Evolutionary conservation across 2,888 invertebrate genomes (phyloP), one percentile per base, ranked within the genome.

Genomic region (Meghimatium bilineatum): DNA sequence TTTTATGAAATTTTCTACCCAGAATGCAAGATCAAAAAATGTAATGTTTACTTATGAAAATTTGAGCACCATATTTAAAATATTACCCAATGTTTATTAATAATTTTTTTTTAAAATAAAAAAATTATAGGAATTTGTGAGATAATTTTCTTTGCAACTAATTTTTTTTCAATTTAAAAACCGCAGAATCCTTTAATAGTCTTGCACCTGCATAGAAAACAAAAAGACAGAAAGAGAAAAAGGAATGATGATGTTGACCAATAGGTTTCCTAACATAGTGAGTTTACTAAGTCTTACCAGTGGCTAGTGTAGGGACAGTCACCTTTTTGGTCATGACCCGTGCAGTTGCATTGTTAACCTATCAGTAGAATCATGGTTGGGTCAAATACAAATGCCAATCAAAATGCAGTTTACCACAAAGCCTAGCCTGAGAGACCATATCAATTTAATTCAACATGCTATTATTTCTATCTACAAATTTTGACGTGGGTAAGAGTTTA

Each of bases 311-410:
- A 88, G 92, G 91, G 87, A 90, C 89, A 87, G 90, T 90, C 88
- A 90, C 90, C 90, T 99, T 99, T 96, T 98, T 98, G 94, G 99
- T 99, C 96, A 99, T 99, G 94, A 99, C 98, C 95, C 99, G 96
- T 93, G 99, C 99, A 92, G 99, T 99, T 91, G 99, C 99, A 95
- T 99, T 99, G 96, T 99, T 99, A 94, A 99, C 98, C 98, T 93
- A 91, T 89, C 82, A 82, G 78, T 66, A 74, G 69, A 85, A 83
- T 80, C 80, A 69, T 75, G 80, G 83, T 72, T 80, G 83, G 83
- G 85, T 80, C 80, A 78, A 74, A 84, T 82, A 63, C 81, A 77
- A 85, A 84, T 80, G 84, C 84, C 80, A 80, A 44, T 72, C 84
- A 80, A 81, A 84, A 81, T 84, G 84, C 80, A 84, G 78, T 29